Evolutionary conservation across 2,797 vertebrate genomes (phyloP).

Genomic region (Choloepus didactylus): DNA sequence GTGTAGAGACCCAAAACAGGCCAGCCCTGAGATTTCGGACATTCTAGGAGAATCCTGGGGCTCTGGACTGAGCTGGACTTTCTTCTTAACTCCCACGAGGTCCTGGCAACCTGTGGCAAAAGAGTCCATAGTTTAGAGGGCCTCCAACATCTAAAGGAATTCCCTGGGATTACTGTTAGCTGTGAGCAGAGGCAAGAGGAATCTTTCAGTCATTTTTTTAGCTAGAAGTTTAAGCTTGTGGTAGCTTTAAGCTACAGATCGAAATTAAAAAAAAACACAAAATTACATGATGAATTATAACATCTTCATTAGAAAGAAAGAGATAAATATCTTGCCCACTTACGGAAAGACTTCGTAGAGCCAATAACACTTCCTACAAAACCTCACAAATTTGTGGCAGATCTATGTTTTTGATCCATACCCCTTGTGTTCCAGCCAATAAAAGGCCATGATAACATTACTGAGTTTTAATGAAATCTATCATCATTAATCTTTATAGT

Average conservation of each 20-base stretch:
- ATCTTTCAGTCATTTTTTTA: not conserved
- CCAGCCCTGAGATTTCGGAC: not conserved
- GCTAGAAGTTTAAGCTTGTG: not conserved
- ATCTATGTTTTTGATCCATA: not conserved
- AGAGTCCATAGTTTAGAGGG: not conserved
- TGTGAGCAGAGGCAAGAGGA: not conserved
- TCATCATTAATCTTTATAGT: not conserved
- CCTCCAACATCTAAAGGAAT: not conserved
- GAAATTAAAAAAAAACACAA: not conserved
- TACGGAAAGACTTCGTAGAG: not conserved
- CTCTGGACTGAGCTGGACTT: not conserved
- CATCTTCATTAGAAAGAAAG: not conserved
- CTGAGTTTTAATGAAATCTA: not conserved
- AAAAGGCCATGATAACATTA: not conserved
- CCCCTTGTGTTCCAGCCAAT: not conserved
- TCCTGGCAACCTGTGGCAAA: not conserved
- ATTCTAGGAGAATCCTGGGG: not conserved
- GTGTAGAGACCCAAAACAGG: not conserved
- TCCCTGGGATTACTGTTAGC: not conserved
- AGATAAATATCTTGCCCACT: not conserved
- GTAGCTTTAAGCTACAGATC: not conserved
- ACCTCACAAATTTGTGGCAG: not conserved
- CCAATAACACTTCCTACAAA: slow-evolving; percentile 32
- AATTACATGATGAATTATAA: not conserved
- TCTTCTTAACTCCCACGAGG: not conserved